Evolutionary conservation across 2,113 vertebrate species (phyloP), one percentile per base, ranked within the genome.

Genomic region (Ornithorhynchus anatinus): DNA sequence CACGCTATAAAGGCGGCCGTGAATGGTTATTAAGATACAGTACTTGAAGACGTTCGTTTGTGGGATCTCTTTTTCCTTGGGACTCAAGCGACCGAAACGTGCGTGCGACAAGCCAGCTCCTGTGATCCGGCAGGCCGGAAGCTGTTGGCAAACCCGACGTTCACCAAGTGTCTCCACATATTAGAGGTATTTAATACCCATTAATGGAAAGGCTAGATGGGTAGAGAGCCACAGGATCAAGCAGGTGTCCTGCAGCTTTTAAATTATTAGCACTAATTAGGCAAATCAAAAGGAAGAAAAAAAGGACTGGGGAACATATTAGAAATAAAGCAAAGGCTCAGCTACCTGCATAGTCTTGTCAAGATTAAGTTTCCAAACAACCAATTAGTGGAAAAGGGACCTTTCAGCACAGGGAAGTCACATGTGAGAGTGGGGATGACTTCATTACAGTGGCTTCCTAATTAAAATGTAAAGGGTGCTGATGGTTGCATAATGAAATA

Each of bases 401-500:
- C 90, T 86, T 91, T 92, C 82, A 67, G 12, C 56, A 73, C 75
- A 29, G n/a, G 75, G 43, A 77, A 86, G 82, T 81, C 74, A 66
- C 53, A 77, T 71, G 74, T n/a, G 48, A 76, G 44, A 89, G 86
- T 70, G 53, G 79, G 77, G 75, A 91, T 22, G 44, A 85, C 82
- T 91, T 92, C 84, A 89, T 94, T 91, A 89, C 64, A 75, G 74
- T 66, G 72, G 62, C 39, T 84, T 53, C 48, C 88, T 92, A 94
- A 94, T 94, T 94, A 95, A 92, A 91, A 93, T 77, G 87, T 92
- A 91, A 93, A 93, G 86, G 86, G 86, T 90, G 88, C 91, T 93
- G 91, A 93, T 93, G 79, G 80, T 61, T 84, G 90, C 88, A 88
- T 92, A 92, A 93, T 94, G 93, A 93, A 90, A 85, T 87, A 92